phyloP scores from a whole-genome alignment of 2,797 vertebrate species.

The Sebastes steindachneri region DNA sequence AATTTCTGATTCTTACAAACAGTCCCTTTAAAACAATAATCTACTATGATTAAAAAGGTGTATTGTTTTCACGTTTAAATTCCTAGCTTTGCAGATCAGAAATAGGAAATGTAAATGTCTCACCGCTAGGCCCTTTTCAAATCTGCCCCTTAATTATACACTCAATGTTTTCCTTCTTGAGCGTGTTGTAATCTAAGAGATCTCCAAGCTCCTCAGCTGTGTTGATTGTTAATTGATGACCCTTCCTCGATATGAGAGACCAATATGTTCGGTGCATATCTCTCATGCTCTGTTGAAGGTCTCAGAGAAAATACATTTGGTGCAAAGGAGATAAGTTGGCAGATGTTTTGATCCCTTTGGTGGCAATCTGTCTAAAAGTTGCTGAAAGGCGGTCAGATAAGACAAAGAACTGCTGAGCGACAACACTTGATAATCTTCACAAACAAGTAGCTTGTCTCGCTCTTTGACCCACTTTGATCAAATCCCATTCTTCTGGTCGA shows the following conservation, averaged over 20 bases:
- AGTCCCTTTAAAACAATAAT: too few species aligned
- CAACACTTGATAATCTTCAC: neutral
- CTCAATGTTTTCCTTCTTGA: neutral
- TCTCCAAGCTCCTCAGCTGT: neutral
- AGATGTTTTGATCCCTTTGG: neutral
- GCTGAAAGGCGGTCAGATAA: neutral
- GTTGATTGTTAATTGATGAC: neutral
- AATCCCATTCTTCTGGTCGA: constrained; percentile 1
- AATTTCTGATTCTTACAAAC: too few species aligned
- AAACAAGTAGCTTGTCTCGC: neutral
- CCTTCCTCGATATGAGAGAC: neutral
- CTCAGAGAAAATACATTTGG: neutral
- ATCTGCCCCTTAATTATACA: too few species aligned
- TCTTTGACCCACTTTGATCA: constrained; percentile 24
- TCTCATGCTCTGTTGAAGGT: neutral
- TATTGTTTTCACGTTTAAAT: too few species aligned
- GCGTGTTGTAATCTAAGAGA: neutral
- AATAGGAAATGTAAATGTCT: too few species aligned
- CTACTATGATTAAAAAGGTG: too few species aligned
- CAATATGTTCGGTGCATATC: neutral
- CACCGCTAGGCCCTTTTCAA: too few species aligned
- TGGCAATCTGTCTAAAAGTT: neutral
- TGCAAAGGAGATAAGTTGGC: neutral
- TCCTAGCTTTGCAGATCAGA: too few species aligned
- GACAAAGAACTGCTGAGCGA: neutral